These are phyloP conservation scores for Agapornis roseicollis DNA, from an alignment of 2,113 vertebrate species.

Conservation along the genomic window DNA sequence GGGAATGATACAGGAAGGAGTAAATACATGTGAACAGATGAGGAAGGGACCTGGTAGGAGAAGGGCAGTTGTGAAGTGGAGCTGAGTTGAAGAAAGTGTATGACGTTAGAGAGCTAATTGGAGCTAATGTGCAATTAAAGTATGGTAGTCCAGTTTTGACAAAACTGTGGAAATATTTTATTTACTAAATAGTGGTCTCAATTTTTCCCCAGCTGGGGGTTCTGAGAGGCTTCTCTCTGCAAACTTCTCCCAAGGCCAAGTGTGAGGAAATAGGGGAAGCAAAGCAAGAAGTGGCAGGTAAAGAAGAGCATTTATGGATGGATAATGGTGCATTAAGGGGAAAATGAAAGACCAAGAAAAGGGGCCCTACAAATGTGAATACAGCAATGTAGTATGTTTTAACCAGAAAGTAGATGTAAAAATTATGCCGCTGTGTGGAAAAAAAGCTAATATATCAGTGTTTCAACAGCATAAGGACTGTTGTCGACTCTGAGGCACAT, in stretches of 20 bases:
- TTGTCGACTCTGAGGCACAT: not conserved
- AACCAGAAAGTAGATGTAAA: not conserved
- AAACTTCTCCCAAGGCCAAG: not conserved
- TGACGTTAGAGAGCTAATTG: not conserved
- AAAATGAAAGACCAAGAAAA: not conserved
- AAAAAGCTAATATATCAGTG: not conserved
- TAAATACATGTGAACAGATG: not conserved
- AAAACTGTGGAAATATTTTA: not conserved
- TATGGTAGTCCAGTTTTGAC: not conserved
- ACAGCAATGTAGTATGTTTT: not conserved
- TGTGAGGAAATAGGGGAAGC: not conserved
- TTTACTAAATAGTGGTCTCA: not conserved
- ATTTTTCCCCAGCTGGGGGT: not conserved
- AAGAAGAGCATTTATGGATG: not conserved
- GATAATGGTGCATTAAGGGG: not conserved
- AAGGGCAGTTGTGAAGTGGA: not conserved
- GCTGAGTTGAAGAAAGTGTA: not conserved
- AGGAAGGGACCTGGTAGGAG: not conserved
- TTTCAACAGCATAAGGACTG: not conserved
- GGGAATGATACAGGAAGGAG: not conserved
- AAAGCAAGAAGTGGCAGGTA: not conserved
- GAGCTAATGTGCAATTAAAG: not conserved
- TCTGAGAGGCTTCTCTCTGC: not conserved
- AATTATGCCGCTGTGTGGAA: not conserved
- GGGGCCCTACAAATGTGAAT: not conserved